Evolutionary conservation across 1,140 invertebrate species (phyloP), one percentile per base, ranked within the genome.

Genomic region (Sinella curviseta): DNA sequence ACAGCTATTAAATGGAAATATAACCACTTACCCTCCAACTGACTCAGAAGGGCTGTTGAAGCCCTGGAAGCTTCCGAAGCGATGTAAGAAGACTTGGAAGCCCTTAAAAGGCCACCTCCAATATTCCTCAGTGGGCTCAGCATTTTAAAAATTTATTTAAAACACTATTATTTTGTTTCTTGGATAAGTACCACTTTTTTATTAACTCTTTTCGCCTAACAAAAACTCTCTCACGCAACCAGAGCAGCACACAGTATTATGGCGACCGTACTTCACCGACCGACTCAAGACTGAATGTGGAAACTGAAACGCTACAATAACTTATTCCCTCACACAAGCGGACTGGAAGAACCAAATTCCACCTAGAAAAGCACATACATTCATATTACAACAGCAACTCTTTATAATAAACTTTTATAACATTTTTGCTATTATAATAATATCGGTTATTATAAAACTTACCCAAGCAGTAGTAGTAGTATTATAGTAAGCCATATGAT

Each of bases 21-120:
- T n/a, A 48, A 48, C 17, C 17, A 81, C 82, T 83, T 83, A 83
- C 82, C 79, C 4, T 79, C 77, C 28, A 79, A 78, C 34, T 78
- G 77, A 34, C 74, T 60, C 33, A 80, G 48, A 70, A 81, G 76
- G 14, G 81, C 74, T 26, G 77, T 54, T 17, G 77, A 34, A 24
- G 78, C 39, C 39, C 80, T 77, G 30, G 80, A 67, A 31, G 78
- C 48, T 73, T 83, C 82, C 35, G 36, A 31, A 39, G 54, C 78
- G 24, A 67, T 60, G n/a, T 80, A 70, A 30, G 60, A 77, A 26
- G 79, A 39, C 76, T 80, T 82, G n/a, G 79, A 70, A 34, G 79
- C 77, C 76, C 78, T 83, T 26, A 81, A 67, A 39, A 81, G 17
- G 4, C 80, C 78, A 39, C 79, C 30, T 33, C 70, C 70, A 31